Evolutionary conservation across 2,888 invertebrate genomes (phyloP), one percentile per base, ranked within the genome.

Genomic region (Drosophila mimica): DNA sequence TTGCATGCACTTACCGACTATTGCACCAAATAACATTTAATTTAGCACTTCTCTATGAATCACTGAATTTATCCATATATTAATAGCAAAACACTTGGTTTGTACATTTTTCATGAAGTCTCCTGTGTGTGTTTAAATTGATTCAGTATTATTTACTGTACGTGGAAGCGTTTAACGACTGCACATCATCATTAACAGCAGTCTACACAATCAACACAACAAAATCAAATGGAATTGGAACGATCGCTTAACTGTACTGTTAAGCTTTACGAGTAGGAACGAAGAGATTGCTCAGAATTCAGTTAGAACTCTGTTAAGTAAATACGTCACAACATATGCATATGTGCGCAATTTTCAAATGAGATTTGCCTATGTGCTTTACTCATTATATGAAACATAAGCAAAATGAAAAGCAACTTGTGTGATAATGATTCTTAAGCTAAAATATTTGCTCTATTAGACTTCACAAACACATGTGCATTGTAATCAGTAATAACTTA

Each of bases 1-100:
- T n/a, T 57, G 15, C 38, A 11, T 57, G 25, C 40, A 58, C 54
- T 77, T 67, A 70, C 80, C 80, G 40, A 73, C 72, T 64, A 7
- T n/a, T 59, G 53, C 61, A 62, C 28, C 28, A 67, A 57, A 40
- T 52, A 69, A n/a, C 62, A 74, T 52, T 57, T 17, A 38, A 49
- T 51, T 38, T 7, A 51, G 34, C 36, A 46, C 31, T 36, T 34
- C 17, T 46, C 54, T 28, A 30, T 59, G 3, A 56, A 38, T 36
- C 38, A 56, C 9, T 31, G 48, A 52, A 57, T 43, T 49, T 36
- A 51, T 36, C 51, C 34, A 54, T 61, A 28, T n/a, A n/a, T 11
- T 40, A 31, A 25, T 17, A 34, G 30, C 48, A 48, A 46, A 13
- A 11, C 17, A 43, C 36, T 34, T 6, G 15, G 30, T 53, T 51